A percentile compares a stretch with the other conserved stretches of the same genome.
These are phyloP conservation scores for Ips typographus DNA, from an alignment of 1,140 invertebrate genomes.

Conservation along the genomic window DNA sequence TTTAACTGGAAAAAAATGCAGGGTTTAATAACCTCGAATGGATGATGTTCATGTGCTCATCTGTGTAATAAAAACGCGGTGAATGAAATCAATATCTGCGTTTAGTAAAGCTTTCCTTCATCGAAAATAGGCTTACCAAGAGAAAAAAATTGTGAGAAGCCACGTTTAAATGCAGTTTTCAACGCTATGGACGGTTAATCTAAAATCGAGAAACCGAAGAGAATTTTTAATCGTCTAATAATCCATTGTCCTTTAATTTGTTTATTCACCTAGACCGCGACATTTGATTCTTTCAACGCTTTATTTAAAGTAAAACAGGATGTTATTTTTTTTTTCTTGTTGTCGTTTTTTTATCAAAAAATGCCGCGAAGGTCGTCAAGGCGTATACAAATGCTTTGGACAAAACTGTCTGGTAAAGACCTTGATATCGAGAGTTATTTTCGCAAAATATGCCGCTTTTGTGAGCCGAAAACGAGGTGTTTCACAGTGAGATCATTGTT, in stretches of 20 bases:
- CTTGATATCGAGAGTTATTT: conserved; percentile 28
- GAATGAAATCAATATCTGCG: too few relatives aligned
- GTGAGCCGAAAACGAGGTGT: conserved; percentile 6
- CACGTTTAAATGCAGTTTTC: background rate
- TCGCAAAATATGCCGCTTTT: conserved; percentile 27
- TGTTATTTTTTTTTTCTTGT: conserved; percentile 21
- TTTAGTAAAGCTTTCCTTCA: too few relatives aligned
- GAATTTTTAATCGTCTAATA: conserved; percentile 22
- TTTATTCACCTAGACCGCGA: conserved; percentile 25
- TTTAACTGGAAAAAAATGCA: too few relatives aligned
- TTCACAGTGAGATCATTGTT: conserved; percentile 23
- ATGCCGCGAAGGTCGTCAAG: conserved; percentile 8
- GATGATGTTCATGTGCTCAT: too few relatives aligned
- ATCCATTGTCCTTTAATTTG: conserved; percentile 25
- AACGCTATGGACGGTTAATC: conserved; percentile 17
- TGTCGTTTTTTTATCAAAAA: conserved; percentile 14
- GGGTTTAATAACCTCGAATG: too few relatives aligned
- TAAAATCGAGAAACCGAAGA: conserved; percentile 22
- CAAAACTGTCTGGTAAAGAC: conserved; percentile 25
- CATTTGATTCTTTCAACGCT: conserved; percentile 27
- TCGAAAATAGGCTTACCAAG: too few relatives aligned
- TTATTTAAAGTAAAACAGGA: conserved; percentile 33
- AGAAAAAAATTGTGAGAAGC: too few relatives aligned
- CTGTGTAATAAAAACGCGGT: too few relatives aligned
- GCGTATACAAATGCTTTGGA: conserved; percentile 12